phyloP scores from a whole-genome alignment of 1,140 invertebrate genomes.

The Zaprionus kolodkinae region DNA sequence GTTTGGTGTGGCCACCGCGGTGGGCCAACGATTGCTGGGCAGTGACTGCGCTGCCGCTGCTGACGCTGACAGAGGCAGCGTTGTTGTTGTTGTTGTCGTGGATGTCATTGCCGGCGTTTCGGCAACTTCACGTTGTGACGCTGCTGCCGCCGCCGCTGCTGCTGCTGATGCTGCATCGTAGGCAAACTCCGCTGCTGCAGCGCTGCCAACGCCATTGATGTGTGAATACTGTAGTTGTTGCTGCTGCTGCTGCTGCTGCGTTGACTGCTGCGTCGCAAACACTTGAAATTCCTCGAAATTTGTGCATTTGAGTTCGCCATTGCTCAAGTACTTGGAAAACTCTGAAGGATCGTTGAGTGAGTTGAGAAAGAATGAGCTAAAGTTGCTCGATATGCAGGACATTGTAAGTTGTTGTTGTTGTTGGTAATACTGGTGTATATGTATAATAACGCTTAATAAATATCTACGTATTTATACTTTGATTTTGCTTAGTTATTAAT shows the following conservation, averaged over 20 bases:
- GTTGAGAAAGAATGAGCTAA: conserved; percentile 83
- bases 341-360: conserved; percentile 83
- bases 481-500: conserved; percentile 33
- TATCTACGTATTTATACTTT: conserved; percentile 33
- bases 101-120: conserved; percentile 33
- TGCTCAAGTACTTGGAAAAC: conserved; percentile 84
- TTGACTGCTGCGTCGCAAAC: conserved; percentile 58
- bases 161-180: conserved; percentile 24
- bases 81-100: conserved; percentile 22
- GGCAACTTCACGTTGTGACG: conserved; percentile 33
- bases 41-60: conserved; percentile 23
- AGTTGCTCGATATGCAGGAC: conserved; percentile 84
- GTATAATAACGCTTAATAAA: conserved; percentile 27
- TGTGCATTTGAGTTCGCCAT: conserved; percentile 81
- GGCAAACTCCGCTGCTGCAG: conserved; percentile 17
- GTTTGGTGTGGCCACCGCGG: conserved; percentile 68
- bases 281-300: conserved; percentile 83
- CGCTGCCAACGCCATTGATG: conserved; percentile 34
- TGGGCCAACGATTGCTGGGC: conserved; percentile 70
- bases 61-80: conserved; percentile 20
- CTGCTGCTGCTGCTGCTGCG: conserved; percentile 48
- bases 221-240: conserved; percentile 45
- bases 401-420: conserved; percentile 60
- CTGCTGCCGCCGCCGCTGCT: conserved; percentile 13
- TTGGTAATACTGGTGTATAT: conserved; percentile 73